Conservation (phyloP, 2,797 vertebrate genomes). For the Crenuchus spilurus region DNA sequence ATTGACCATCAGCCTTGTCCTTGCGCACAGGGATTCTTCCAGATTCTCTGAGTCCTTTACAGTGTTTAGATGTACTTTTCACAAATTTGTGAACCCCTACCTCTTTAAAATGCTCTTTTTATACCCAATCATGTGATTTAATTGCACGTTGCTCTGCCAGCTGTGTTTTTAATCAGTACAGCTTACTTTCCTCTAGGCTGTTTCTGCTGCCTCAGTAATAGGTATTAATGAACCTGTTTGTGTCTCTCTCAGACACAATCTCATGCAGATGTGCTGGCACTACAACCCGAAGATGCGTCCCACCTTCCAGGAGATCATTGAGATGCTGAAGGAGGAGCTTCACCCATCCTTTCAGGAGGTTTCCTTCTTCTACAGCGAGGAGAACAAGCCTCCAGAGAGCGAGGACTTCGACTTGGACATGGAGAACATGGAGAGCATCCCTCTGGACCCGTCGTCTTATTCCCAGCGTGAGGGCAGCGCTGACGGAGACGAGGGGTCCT, state of each 20-base stretch:
- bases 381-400: constrained; percentile 91
- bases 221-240: too few species aligned
- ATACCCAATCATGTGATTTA: too few species aligned
- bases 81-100: too few species aligned
- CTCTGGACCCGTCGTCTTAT: constrained; percentile 90
- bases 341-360: constrained; percentile 89
- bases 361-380: constrained; percentile 96
- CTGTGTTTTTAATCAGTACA: too few species aligned
- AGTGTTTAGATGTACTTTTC: too few species aligned
- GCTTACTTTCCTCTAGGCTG: not conserved
- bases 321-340: constrained; percentile 92
- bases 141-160: too few species aligned
- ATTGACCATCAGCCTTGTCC: too few species aligned
- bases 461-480: constrained; percentile 83
- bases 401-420: constrained; percentile 96
- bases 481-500: constrained; percentile 81
- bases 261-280: constrained; percentile 98
- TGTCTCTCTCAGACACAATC: constrained; percentile 78
- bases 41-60: too few species aligned
- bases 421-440: constrained; percentile 98
- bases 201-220: too few species aligned
- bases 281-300: constrained; percentile 98
- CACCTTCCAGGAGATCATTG: constrained; percentile 91
- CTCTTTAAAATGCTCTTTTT: too few species aligned
- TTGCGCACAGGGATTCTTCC: too few species aligned